Evolutionary conservation across 2,888 invertebrate genomes (phyloP), one percentile per base, ranked within the genome.

Genomic region (Megastigmus dorsalis): DNA sequence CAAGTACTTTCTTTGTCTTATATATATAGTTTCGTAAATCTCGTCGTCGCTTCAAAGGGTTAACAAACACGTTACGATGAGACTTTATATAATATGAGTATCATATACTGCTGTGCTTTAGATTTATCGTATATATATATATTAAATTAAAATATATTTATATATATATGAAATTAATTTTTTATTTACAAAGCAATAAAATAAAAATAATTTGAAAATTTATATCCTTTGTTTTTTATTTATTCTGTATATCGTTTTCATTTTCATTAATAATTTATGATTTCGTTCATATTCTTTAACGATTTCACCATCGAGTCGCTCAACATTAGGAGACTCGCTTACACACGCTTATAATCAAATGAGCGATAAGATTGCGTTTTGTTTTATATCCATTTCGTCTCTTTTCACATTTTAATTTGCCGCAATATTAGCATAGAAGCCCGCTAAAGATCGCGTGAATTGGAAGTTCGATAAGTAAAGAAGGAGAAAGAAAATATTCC

Each of bases 131-230:
- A 73, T 75, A 71, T 67, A 79, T 81, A 81, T 77, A 79, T 48
- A 77, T 75, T 71, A 41, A 77, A 75, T 75, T 78, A 73, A 75
- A 72, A 75, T 74, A 72, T 75, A 77, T 72, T 67, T 73, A 80
- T 80, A 79, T 79, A 80, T 79, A 82, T 81, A 54, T 65, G 43
- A 76, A 74, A 70, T 76, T 70, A 76, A 70, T 76, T 76, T 76
- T 76, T 74, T 76, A 76, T 76, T 70, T 80, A 82, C 78, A 80
- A 78, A 80, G 78, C 78, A 79, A 77, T 76, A 77, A 79, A 79
- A 79, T 80, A 80, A 78, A 80, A 76, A 80, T 80, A 79, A 76
- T 74, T 74, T 70, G 62, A 76, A 74, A 70, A 76, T 76, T 74
- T 76, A 69, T 50, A 67, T 57, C 33, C 59, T 68, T 75, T 67